Percentiles rank a stretch among this genome's conserved stretches.
These are phyloP conservation scores for Brachyhypopomus gauderio DNA, from an alignment of 2,113 vertebrate genomes.

Conservation along the genomic window DNA sequence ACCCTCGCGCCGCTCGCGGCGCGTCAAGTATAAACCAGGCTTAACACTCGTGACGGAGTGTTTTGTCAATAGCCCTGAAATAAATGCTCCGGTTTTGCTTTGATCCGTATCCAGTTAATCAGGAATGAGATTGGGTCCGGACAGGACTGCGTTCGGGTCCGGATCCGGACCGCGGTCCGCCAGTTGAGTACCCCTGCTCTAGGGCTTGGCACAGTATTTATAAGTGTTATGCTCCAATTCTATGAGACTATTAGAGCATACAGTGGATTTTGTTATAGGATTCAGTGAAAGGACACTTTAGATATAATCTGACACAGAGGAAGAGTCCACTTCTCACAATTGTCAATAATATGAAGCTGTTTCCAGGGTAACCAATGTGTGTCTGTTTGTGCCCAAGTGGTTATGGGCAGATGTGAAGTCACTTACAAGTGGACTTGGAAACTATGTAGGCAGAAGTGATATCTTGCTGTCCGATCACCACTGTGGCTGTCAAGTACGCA, in stretches of 20 bases:
- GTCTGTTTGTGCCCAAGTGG: background rate
- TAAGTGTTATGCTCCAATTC: background rate
- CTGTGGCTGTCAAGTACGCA: too few relatives aligned
- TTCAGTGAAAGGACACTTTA: constrained; percentile 1
- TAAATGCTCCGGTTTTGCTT: too few relatives aligned
- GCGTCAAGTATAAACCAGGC: too few relatives aligned
- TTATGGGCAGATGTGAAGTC: background rate
- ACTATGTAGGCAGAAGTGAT: constrained; percentile 7
- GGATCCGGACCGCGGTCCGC: too few relatives aligned
- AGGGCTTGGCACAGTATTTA: constrained; percentile 7
- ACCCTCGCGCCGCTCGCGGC: too few relatives aligned
- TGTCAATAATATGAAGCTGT: constrained; percentile 23
- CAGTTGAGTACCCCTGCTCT: constrained; percentile 10
- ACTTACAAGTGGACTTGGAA: constrained; percentile 11
- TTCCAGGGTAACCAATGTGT: constrained; percentile 37
- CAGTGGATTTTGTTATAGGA: background rate
- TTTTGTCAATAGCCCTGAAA: too few relatives aligned
- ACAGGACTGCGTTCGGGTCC: too few relatives aligned
- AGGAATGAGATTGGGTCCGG: too few relatives aligned
- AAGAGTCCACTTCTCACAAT: constrained; percentile 21
- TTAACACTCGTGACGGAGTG: too few relatives aligned
- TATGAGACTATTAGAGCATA: background rate
- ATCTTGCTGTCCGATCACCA: background rate
- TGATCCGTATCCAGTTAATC: too few relatives aligned
- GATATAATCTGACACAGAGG: constrained; percentile 20